A percentile compares a stretch with the other conserved stretches of the same genome.
Conservation (phyloP, 2,888 invertebrate species). For the Alcis repandata region DNA sequence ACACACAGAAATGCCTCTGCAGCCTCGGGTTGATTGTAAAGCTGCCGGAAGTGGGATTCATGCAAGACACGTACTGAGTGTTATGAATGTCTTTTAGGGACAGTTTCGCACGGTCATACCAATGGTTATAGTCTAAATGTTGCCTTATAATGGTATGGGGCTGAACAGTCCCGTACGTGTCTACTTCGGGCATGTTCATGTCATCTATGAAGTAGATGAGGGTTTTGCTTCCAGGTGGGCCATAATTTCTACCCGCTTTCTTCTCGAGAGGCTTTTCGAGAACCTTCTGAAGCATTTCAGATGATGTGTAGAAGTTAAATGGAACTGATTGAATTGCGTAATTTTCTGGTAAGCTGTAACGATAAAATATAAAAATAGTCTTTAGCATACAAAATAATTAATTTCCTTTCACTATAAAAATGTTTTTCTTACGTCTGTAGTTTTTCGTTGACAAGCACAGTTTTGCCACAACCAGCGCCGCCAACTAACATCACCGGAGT, state of each 20-base stretch:
- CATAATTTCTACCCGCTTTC: conserved; percentile 97
- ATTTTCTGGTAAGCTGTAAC: conserved; percentile 90
- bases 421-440: conserved; percentile 79
- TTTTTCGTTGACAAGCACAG: conserved; percentile 92
- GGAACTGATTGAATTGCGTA: conserved; percentile 97
- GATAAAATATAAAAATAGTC: conserved; percentile 10
- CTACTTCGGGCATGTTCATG: conserved; percentile 99
- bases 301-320: conserved; percentile 98
- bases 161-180: conserved; percentile 96
- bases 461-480: conserved; percentile 97
- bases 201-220: conserved; percentile 98
- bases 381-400: neutral
- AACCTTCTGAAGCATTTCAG: conserved; percentile 97
- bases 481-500: conserved; percentile 98
- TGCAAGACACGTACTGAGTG: conserved; percentile 98
- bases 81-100: conserved; percentile 97
- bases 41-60: conserved; percentile 99
- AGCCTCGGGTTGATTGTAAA: conserved; percentile 98
- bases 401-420: neutral
- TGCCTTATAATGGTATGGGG: conserved; percentile 98
- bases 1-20: conserved; percentile 96
- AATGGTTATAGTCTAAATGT: conserved; percentile 98
- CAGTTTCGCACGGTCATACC: conserved; percentile 94
- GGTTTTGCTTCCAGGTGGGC: conserved; percentile 97
- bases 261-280: conserved; percentile 98